phyloP scores from a whole-genome alignment of 2,888 invertebrate species.

The Folsomia manolachei region DNA sequence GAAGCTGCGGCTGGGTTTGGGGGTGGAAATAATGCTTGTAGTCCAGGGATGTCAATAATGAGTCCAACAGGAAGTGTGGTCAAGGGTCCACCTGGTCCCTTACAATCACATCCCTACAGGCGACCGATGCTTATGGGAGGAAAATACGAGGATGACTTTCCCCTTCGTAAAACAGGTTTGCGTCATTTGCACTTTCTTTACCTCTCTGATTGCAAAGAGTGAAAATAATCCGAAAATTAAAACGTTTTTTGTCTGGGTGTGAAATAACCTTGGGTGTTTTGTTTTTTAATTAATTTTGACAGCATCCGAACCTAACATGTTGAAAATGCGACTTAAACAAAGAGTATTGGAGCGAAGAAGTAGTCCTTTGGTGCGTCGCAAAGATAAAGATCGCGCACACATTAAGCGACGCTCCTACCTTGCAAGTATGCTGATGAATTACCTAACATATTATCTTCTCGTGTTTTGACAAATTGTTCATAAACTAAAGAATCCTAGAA shows the following conservation, averaged over 20 bases:
- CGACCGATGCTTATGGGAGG: slow-evolving; percentile 56
- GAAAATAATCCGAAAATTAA: no score
- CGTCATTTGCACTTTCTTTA: slow-evolving; percentile 23
- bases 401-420: slow-evolving; percentile 69
- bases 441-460: slow-evolving; percentile 16
- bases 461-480: slow-evolving; percentile 1
- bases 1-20: slow-evolving; percentile 65
- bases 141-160: slow-evolving; percentile 76
- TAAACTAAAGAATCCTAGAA: no score
- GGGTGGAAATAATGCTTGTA: slow-evolving; percentile 52
- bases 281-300: no score
- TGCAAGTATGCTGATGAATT: slow-evolving; percentile 60
- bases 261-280: neutral
- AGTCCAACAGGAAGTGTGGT: slow-evolving; percentile 22
- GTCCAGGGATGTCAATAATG: slow-evolving; percentile 20
- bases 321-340: slow-evolving; percentile 88
- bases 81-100: slow-evolving; percentile 51
- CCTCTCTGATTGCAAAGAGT: slow-evolving; percentile 41
- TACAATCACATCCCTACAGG: slow-evolving; percentile 56
- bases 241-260: neutral
- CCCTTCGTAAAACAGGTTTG: slow-evolving; percentile 87
- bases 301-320: slow-evolving; percentile 87
- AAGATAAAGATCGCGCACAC: slow-evolving; percentile 68
- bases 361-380: slow-evolving; percentile 83
- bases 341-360: slow-evolving; percentile 92